Conservation (phyloP, 30 jellyfish, hydroid and myxozoan species). For the Hydra vulgaris region DNA sequence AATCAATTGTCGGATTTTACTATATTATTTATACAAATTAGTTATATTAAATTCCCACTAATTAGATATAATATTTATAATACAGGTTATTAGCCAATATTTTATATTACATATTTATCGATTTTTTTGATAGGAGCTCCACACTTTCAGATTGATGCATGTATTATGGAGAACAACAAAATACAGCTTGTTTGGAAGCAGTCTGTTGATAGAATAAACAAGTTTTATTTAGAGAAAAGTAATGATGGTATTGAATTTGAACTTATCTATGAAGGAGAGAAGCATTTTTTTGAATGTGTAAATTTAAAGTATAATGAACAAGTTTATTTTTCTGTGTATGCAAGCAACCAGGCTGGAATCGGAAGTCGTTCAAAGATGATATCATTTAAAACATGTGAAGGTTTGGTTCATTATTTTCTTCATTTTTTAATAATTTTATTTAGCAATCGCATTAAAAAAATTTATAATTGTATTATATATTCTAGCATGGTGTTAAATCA, state of each 20-base stretch:
- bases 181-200: not conserved
- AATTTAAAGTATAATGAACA: not conserved
- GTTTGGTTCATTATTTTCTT: too few relatives aligned
- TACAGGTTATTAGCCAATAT: too few relatives aligned
- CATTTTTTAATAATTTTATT: too few relatives aligned
- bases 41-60: too few relatives aligned
- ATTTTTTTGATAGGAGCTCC: not conserved
- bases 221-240: not conserved
- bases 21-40: too few relatives aligned
- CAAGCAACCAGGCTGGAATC: not conserved
- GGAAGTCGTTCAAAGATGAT: not conserved
- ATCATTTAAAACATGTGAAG: not conserved
- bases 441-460: too few relatives aligned
- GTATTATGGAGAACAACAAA: not conserved
- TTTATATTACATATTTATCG: too few relatives aligned
- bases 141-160: not conserved
- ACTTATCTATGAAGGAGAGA: not conserved
- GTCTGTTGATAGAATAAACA: not conserved
- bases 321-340: not conserved
- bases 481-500: too few relatives aligned
- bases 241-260: not conserved
- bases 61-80: too few relatives aligned
- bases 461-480: too few relatives aligned
- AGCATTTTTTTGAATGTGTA: not conserved
- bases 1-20: too few relatives aligned